A percentile compares a stretch with the other conserved stretches of the same genome.
Evolutionary conservation across 2,797 vertebrate genomes (phyloP).

Genomic region (Sphenodon punctatus): DNA sequence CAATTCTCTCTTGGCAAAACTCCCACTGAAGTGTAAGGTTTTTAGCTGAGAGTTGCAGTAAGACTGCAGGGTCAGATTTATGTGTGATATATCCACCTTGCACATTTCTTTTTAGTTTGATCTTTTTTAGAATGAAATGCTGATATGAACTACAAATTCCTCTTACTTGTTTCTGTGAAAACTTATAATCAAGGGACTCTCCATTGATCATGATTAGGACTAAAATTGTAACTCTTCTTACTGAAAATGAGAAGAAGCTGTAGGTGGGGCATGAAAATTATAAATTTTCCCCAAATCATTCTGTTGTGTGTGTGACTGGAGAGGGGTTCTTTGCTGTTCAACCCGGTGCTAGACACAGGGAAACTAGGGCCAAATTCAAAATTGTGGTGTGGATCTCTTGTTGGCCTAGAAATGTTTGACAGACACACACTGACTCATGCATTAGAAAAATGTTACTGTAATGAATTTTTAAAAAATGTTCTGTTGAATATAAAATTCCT

Average conservation of each 20-base stretch:
- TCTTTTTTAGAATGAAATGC: not conserved
- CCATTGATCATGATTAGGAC: not conserved
- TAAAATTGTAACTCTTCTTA: not conserved
- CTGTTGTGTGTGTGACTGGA: too few species aligned
- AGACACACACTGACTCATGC: too few species aligned
- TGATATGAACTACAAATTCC: not conserved
- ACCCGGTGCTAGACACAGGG: too few species aligned
- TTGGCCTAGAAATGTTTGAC: too few species aligned
- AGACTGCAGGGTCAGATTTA: not conserved
- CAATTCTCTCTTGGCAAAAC: conserved; percentile 14
- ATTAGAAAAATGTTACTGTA: too few species aligned
- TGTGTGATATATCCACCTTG: not conserved
- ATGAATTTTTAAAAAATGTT: too few species aligned
- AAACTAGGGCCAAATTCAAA: too few species aligned
- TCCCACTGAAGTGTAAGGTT: not conserved
- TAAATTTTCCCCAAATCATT: not conserved
- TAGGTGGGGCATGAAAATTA: not conserved
- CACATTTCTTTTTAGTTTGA: not conserved
- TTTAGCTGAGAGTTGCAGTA: conserved; percentile 25
- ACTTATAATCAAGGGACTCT: not conserved
- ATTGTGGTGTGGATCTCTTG: too few species aligned
- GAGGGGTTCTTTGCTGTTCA: too few species aligned
- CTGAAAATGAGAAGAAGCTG: not conserved
- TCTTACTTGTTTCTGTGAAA: not conserved
- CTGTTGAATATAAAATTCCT: too few species aligned